Evolutionary conservation across 2,888 invertebrate genomes (phyloP).

Genomic region (Epiblema foenella): DNA sequence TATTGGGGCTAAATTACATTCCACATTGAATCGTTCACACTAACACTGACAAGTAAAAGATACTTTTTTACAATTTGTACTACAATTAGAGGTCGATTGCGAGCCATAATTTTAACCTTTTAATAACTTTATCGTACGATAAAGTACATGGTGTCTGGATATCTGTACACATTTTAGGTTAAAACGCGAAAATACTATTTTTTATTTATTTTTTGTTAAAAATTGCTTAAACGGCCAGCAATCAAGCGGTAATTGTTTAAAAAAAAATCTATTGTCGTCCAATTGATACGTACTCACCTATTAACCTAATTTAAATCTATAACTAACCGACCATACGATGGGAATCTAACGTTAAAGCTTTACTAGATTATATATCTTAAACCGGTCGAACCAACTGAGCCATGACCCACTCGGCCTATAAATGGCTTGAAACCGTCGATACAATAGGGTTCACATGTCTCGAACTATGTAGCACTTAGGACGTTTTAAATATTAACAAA

Average conservation of each 20-base stretch:
- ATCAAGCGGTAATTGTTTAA: conserved; percentile 17
- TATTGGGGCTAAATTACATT: neutral
- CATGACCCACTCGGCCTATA: no score
- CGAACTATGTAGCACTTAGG: no score
- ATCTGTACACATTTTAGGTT: no score
- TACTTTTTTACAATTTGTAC: conserved; percentile 12
- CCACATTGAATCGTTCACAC: conserved; percentile 20
- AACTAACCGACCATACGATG: conserved; percentile 39
- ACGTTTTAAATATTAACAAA: no score
- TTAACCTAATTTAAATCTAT: conserved; percentile 6
- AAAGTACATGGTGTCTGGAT: no score
- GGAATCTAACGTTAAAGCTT: conserved; percentile 43
- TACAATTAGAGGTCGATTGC: conserved; percentile 17
- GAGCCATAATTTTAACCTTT: conserved; percentile 2
- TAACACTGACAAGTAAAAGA: conserved; percentile 4
- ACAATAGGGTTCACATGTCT: no score
- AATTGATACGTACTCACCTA: conserved; percentile 6
- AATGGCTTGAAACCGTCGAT: no score
- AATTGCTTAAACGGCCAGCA: no score
- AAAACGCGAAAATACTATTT: no score
- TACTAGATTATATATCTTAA: conserved; percentile 37
- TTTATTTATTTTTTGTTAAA: no score
- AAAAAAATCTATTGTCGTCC: conserved; percentile 4
- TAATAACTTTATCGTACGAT: no score
- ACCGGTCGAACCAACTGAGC: no score